phyloP scores from a whole-genome alignment of 2,797 vertebrate genomes.

The Staurois parvus region DNA sequence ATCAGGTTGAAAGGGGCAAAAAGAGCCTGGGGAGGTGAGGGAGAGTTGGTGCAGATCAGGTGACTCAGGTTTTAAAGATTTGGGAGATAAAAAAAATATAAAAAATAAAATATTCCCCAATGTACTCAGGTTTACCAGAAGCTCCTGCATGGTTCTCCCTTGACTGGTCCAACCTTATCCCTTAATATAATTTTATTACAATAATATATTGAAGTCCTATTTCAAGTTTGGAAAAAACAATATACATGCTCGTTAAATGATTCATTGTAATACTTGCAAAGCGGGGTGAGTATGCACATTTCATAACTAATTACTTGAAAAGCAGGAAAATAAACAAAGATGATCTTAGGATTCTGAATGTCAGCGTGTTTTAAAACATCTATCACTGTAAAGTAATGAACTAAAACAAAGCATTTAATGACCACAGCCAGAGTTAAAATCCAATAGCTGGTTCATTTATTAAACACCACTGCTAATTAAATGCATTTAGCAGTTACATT shows the following conservation, averaged over 20 bases:
- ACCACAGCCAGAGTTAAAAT: neutral
- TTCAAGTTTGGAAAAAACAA: neutral
- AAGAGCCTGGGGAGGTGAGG: no score
- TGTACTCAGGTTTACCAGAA: no score
- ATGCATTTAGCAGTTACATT: neutral
- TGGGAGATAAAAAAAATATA: no score
- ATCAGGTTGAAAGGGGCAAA: no score
- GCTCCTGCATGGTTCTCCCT: no score
- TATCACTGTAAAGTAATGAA: slow-evolving; percentile 30
- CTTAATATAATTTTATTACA: neutral
- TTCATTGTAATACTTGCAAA: neutral
- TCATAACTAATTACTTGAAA: slow-evolving; percentile 8
- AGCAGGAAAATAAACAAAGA: slow-evolving; percentile 9
- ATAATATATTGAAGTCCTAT: neutral
- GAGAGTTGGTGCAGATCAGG: no score
- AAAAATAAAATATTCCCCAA: no score
- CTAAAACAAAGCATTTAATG: slow-evolving; percentile 26
- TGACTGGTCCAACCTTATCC: no score
- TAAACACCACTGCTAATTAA: slow-evolving; percentile 2
- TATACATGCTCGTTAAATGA: neutral
- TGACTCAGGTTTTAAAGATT: no score
- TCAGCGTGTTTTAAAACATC: slow-evolving; percentile 27
- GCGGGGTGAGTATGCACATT: neutral
- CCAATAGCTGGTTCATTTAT: neutral
- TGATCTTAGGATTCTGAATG: neutral